Evolutionary conservation across 2,797 vertebrate species (phyloP), one percentile per base, ranked within the genome.

Genomic region (Macropodus opercularis): DNA sequence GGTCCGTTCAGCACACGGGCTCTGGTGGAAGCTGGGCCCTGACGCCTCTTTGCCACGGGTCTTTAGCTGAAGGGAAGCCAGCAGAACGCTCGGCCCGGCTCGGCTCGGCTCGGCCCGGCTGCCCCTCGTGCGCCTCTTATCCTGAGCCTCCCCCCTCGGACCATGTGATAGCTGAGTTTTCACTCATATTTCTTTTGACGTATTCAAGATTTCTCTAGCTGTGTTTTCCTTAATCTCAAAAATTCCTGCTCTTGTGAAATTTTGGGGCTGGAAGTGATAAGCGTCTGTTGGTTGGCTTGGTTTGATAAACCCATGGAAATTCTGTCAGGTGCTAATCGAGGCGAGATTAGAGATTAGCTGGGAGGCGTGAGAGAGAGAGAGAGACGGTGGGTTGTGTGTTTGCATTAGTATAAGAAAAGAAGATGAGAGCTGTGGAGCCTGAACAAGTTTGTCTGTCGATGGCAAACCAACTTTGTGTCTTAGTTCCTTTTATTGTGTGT

Each of bases 311-410:
- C 87, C 91, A 88, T 93, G 92, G 92, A 93, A 93, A 93, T 91
- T 91, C 87, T 92, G 91, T 92, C 92, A 94, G 91, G 91, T 93
- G 92, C 89, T 93, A 93, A 93, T 93, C 92, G 89, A 91, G 89
- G 90, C 84, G 61, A 92, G 91, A 93, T 93, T 92, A 90, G 85
- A 93, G 91, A 92, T 93, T 89, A 91, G 77, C 75, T 70, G 3
- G 48, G 2, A 2, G 35, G 64, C 60, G 27, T 44, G 70, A 47
- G 56, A n/a, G 62, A 49, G 44, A 59, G 57, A 43, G n/a, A n/a
- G n/a, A n/a, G n/a, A n/a, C n/a, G 51, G 50, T 35, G 48, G 75
- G 70, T 68, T 60, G 65, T 47, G 55, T 58, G 67, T 14, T 34
- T 69, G 74, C 64, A 50, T 60, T 70, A 62, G 67, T 74, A 57